Conservation (phyloP, 2,113 vertebrate species). For the Megaceryle maxima region DNA sequence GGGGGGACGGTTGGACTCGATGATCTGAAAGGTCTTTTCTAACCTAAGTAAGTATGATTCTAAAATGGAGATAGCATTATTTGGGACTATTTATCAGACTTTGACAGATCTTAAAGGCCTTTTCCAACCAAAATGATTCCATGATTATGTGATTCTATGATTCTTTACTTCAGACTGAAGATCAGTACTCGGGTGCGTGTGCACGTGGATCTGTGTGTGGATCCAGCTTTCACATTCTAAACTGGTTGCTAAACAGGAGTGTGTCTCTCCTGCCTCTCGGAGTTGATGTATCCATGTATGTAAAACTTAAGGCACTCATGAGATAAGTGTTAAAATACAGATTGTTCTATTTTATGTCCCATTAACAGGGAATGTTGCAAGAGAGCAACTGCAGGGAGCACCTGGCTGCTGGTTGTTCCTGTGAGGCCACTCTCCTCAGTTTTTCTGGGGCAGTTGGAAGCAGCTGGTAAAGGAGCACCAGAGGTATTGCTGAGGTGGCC, state of each 20-base stretch:
- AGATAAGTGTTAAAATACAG: background rate
- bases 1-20: background rate
- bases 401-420: background rate
- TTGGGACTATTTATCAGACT: too few species aligned
- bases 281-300: background rate
- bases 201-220: rapidly evolving
- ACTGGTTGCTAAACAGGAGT: too few species aligned
- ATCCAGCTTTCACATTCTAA: background rate
- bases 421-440: too few species aligned
- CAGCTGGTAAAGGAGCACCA: background rate
- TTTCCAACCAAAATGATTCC: background rate
- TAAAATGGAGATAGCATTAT: too few species aligned
- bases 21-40: background rate
- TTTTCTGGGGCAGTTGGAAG: background rate
- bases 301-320: background rate
- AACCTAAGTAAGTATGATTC: background rate
- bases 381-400: background rate
- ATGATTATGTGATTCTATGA: too few species aligned
- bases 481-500: background rate
- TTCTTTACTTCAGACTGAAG: background rate
- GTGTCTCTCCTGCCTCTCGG: background rate
- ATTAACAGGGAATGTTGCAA: background rate
- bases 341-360: background rate
- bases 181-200: background rate
- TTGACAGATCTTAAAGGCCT: background rate